These are phyloP conservation scores for Ennomos fuscantarius DNA, from an alignment of 2,888 invertebrate genomes.

Conservation along the genomic window DNA sequence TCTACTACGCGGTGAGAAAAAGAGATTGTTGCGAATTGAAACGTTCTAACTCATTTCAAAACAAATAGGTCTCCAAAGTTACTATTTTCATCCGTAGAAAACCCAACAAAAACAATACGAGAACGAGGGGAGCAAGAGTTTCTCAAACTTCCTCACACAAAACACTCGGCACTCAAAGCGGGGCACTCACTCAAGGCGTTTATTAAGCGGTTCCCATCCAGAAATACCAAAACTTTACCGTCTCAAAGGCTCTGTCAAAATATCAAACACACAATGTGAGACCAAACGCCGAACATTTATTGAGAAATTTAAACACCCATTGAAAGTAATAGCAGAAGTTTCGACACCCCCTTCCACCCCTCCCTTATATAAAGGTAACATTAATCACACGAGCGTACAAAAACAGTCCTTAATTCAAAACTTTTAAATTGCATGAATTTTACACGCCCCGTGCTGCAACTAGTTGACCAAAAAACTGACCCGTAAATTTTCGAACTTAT, in stretches of 20 bases:
- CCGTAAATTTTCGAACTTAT: constrained; percentile 61
- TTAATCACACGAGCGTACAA: constrained; percentile 56
- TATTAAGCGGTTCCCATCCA: constrained; percentile 55
- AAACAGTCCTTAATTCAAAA: constrained; percentile 58
- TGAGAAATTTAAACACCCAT: constrained; percentile 73
- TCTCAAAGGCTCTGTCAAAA: constrained; percentile 62
- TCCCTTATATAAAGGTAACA: constrained; percentile 49
- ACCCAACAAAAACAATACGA: constrained; percentile 30
- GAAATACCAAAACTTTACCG: constrained; percentile 46
- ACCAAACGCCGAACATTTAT: constrained; percentile 63
- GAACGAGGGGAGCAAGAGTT: constrained; percentile 32
- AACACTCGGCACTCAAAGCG: constrained; percentile 31
- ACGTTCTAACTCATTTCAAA: not conserved
- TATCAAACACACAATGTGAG: constrained; percentile 64
- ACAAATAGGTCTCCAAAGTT: not conserved
- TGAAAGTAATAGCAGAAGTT: constrained; percentile 72
- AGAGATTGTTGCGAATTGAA: too few species aligned
- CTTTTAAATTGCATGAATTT: constrained; percentile 61
- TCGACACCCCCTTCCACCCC: constrained; percentile 26
- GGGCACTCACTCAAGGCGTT: constrained; percentile 45
- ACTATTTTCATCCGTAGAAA: constrained; percentile 19
- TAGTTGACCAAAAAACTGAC: constrained; percentile 56
- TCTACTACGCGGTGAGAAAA: too few species aligned
- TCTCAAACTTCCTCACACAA: constrained; percentile 36
- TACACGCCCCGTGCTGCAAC: constrained; percentile 51